phyloP scores from a whole-genome alignment of 2,888 invertebrate species.

The Drosophila robusta region DNA sequence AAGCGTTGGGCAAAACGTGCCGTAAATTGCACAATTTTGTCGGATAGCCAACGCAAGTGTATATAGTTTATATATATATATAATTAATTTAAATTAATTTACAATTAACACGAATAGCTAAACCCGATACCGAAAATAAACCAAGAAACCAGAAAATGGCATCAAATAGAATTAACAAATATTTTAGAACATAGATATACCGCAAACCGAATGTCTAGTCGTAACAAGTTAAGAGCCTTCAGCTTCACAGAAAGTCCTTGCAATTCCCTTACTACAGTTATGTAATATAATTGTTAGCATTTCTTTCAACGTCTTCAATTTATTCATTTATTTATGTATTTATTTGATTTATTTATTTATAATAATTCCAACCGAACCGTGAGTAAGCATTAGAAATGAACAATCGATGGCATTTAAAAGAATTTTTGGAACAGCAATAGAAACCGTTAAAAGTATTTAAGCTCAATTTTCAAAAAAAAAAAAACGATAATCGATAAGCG shows the following conservation, averaged over 20 bases:
- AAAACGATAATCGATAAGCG: conserved; percentile 6
- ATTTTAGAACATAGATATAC: conserved; percentile 34
- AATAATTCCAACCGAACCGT: conserved; percentile 39
- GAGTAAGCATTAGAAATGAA: conserved; percentile 47
- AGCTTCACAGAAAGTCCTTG: conserved; percentile 32
- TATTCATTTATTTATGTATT: not conserved
- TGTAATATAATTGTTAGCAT: conserved; percentile 24
- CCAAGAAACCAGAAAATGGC: conserved; percentile 7
- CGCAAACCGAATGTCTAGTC: conserved; percentile 14
- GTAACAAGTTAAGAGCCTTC: conserved; percentile 22
- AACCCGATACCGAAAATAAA: conserved; percentile 36
- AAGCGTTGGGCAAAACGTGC: conserved; percentile 74
- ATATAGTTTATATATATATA: conserved; percentile 77
- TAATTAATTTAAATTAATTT: conserved; percentile 37
- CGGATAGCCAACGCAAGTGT: conserved; percentile 84
- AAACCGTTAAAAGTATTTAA: conserved; percentile 66
- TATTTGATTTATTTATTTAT: conserved; percentile 11
- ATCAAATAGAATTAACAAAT: conserved; percentile 24
- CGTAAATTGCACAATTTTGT: conserved; percentile 53
- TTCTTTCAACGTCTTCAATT: conserved; percentile 27
- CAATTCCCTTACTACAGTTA: conserved; percentile 17
- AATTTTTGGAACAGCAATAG: conserved; percentile 30
- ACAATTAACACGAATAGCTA: conserved; percentile 50
- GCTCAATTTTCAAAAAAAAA: conserved; percentile 52
- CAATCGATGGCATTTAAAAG: conserved; percentile 68